phyloP scores from a whole-genome alignment of 2,888 invertebrate species.

The Lordiphosa fenestrarum region DNA sequence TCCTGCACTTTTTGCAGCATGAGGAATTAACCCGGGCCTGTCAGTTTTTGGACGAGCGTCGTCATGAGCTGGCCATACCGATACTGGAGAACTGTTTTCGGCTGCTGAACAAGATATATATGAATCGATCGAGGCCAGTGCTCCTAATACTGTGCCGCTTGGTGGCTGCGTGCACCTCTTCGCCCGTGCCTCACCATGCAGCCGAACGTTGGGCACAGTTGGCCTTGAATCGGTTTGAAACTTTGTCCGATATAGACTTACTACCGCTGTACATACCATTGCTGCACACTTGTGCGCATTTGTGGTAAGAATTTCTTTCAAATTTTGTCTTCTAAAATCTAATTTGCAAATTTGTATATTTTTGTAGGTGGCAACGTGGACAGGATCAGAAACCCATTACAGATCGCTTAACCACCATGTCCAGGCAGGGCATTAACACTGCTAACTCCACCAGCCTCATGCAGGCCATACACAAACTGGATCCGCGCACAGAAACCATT shows the following conservation, averaged over 20 bases:
- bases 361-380: constrained; percentile 84
- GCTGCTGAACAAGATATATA: constrained; percentile 83
- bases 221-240: constrained; percentile 86
- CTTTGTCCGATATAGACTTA: constrained; percentile 86
- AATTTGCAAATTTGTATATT: neutral
- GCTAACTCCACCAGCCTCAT: constrained; percentile 83
- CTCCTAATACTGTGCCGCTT: constrained; percentile 85
- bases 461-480: constrained; percentile 84
- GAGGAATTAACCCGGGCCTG: constrained; percentile 84
- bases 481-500: constrained; percentile 80
- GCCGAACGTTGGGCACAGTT: constrained; percentile 86
- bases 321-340: neutral
- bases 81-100: constrained; percentile 86
- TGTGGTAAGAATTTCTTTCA: constrained; percentile 81
- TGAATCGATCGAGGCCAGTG: constrained; percentile 86
- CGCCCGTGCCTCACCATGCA: constrained; percentile 82
- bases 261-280: constrained; percentile 86
- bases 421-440: constrained; percentile 85
- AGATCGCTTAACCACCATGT: constrained; percentile 83
- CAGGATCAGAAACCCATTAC: constrained; percentile 84
- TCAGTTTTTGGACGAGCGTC: constrained; percentile 82
- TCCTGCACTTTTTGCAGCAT: constrained; percentile 85
- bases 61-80: constrained; percentile 84
- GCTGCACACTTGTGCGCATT: constrained; percentile 84
- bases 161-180: constrained; percentile 82